Base-by-base conservation (phyloP, 1,140 invertebrate species). In the Ditylenchus dipsaci region DNA sequence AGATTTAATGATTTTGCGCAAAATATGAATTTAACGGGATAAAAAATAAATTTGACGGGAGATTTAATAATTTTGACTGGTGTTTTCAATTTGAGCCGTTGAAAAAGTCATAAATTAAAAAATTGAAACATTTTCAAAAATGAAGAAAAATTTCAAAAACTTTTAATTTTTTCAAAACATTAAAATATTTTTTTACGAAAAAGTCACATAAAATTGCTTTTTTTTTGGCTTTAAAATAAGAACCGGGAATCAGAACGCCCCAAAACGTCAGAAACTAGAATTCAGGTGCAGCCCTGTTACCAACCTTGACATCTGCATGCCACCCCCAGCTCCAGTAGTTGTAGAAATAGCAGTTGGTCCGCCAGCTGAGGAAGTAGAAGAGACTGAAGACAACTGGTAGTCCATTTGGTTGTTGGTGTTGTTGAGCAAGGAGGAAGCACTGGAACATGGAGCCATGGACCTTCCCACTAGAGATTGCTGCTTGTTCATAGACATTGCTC, bases 361-460 rank as follows among this genome's bases (percentile, higher is more conserved):
- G 8, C 59, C 59, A 43, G 38, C 38, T 30, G 59, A 61, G 13
- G 38, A 33, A 21, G 59, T 61, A 19, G 59, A 61, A 19, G 59
- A 61, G 3, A 61, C 59, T 21, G 59, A 61, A 19, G 59, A 61
- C 38, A 61, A n/a, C 27, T 61, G 59, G 26, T 61, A 61, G n/a
- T 61, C 59, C 59, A 43, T 43, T n/a, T 19, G 59, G 26, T 27
- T 61, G 19, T 19, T 43, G 59, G n/a, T 21, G n/a, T 8, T 19
- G 19, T 19, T n/a, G 59, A 53, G n/a, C 23, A 19, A 15, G n/a
- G 3, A 5, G 3, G 23, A 26, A 21, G 49, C n/a, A 21, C 49
- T 26, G 3, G 49, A 26, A 21, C 3, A 26, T 53, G n/a, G 49
- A 3, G 15, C n/a, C 23, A 53, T 7, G 23, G n/a, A 8, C 15